Percentiles rank a stretch among this genome's conserved stretches.
phyloP scores from a whole-genome alignment of 2,113 vertebrate species.

The Chascanopsetta lugubris region DNA sequence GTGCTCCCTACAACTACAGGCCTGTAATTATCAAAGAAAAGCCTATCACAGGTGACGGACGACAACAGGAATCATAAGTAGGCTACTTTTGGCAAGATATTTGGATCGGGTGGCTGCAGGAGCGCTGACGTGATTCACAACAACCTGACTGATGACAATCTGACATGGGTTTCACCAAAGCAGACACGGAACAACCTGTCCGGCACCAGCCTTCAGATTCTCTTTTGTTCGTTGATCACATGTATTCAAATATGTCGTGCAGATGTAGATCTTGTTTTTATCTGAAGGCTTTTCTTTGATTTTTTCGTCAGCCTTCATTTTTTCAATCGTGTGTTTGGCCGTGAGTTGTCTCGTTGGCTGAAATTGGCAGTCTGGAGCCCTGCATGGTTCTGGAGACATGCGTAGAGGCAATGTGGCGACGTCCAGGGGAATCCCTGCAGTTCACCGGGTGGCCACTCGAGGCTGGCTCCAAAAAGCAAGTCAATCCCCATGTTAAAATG shows the following conservation, averaged over 20 bases:
- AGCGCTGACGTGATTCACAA: not conserved
- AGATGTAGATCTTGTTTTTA: not conserved
- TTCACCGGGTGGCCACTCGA: too few species aligned
- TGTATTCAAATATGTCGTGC: not conserved
- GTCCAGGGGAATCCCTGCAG: too few species aligned
- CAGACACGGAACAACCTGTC: not conserved
- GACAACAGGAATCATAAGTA: not conserved
- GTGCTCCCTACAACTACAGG: constrained; percentile 34
- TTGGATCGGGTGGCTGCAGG: constrained; percentile 21
- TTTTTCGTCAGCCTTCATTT: too few species aligned
- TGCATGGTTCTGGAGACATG: too few species aligned
- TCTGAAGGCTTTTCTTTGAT: too few species aligned
- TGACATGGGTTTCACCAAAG: too few species aligned
- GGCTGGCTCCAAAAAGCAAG: too few species aligned
- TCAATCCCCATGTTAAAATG: too few species aligned
- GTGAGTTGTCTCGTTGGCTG: constrained; percentile 15
- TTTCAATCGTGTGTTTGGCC: not conserved
- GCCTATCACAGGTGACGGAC: constrained; percentile 19
- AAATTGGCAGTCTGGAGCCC: constrained; percentile 23
- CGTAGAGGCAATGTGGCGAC: too few species aligned
- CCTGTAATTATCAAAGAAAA: constrained; percentile 30
- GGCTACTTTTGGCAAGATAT: constrained; percentile 4
- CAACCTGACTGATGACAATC: not conserved
- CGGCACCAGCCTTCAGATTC: not conserved
- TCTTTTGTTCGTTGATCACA: not conserved